A percentile compares a stretch with the other conserved stretches of the same genome.
These are phyloP conservation scores for Microvelia longipes DNA, from an alignment of 1,140 invertebrate genomes.

Conservation along the genomic window DNA sequence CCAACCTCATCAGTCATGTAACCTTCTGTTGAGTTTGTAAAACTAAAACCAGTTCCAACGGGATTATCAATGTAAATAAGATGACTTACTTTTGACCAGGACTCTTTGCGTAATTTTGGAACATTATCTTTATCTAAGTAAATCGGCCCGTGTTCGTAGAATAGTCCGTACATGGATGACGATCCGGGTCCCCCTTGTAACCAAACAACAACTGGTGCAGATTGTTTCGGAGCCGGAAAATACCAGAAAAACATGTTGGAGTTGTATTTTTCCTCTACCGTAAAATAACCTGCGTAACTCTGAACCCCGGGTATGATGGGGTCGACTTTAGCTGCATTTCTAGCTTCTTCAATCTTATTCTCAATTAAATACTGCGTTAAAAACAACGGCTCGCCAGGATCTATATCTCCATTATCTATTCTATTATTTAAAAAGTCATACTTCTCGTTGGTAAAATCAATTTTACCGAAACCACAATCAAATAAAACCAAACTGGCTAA, in stretches of 20 bases:
- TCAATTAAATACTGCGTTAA: conserved; percentile 15
- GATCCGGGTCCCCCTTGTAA: conserved; percentile 71
- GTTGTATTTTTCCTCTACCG: conserved; percentile 44
- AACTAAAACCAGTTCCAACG: conserved; percentile 19
- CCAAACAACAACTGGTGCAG: conserved; percentile 55
- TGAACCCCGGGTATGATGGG: conserved; percentile 3
- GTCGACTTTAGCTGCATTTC: conserved; percentile 9
- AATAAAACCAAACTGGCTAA: no score
- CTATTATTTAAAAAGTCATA: no score
- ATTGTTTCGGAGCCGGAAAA: conserved; percentile 40
- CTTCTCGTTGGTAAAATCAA: no score
- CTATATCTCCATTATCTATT: neutral
- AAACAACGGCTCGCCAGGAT: conserved; percentile 13
- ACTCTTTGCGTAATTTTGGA: conserved; percentile 31
- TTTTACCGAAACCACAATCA: no score
- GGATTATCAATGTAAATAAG: conserved; percentile 69
- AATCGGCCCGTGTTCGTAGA: conserved; percentile 45
- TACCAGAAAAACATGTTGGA: conserved; percentile 68
- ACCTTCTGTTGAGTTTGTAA: conserved; percentile 9
- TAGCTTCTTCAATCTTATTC: conserved; percentile 12
- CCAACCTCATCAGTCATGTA: neutral
- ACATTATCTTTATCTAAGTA: conserved; percentile 37
- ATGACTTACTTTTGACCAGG: conserved; percentile 43
- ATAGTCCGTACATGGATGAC: conserved; percentile 62
- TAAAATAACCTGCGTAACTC: conserved; percentile 49